Conservation (phyloP, 1,140 invertebrate genomes). For the Saccostrea cuccullata region DNA sequence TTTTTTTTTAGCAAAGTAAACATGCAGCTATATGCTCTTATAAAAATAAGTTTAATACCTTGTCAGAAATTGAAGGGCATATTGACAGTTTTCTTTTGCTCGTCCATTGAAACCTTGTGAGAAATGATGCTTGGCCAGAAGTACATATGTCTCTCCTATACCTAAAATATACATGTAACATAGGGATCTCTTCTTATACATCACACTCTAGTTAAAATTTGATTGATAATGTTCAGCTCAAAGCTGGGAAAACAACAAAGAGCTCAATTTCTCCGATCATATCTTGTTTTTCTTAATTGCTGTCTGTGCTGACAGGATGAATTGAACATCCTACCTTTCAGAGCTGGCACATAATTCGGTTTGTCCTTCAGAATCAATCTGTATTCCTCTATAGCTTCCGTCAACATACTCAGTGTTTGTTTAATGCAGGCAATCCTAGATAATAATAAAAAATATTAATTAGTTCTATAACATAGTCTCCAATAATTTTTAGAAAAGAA, state of each 20-base stretch:
- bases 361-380: slow-evolving; percentile 83
- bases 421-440: slow-evolving; percentile 86
- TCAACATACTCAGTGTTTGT: slow-evolving; percentile 85
- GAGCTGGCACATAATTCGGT: slow-evolving; percentile 85
- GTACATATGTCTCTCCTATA: slow-evolving; percentile 69
- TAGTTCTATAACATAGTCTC: background rate
- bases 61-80: slow-evolving; percentile 83
- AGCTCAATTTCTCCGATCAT: too few relatives aligned
- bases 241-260: too few relatives aligned
- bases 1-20: too few relatives aligned
- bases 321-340: slow-evolving; percentile 83
- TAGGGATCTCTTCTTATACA: background rate
- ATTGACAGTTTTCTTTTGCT: slow-evolving; percentile 84
- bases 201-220: too few relatives aligned
- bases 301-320: too few relatives aligned
- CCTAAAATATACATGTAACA: slow-evolving; percentile 59
- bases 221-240: too few relatives aligned
- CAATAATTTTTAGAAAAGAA: background rate
- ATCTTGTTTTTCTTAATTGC: too few relatives aligned
- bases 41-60: slow-evolving; percentile 73
- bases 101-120: slow-evolving; percentile 83
- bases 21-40: too few relatives aligned
- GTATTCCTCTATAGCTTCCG: slow-evolving; percentile 86
- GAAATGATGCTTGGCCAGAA: slow-evolving; percentile 64
- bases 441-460: background rate